These are phyloP conservation scores for Malacoctenus gilli DNA, from an alignment of 2,797 vertebrate species.

Conservation along the genomic window DNA sequence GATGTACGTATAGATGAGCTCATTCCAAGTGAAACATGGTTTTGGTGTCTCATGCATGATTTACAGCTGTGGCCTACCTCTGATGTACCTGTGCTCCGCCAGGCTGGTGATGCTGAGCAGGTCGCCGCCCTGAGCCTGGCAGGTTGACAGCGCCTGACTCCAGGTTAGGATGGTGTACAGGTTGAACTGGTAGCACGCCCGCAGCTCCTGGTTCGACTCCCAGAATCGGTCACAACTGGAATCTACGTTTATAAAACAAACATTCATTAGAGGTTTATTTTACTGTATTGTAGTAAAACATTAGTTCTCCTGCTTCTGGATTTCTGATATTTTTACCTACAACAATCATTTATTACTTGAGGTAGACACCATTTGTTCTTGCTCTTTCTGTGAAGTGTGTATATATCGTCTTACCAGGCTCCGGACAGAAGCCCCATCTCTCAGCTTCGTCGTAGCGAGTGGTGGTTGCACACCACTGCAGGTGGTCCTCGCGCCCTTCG, in stretches of 20 bases:
- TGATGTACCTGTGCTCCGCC: conserved; percentile 87
- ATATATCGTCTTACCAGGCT: conserved; percentile 78
- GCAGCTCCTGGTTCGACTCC: conserved; percentile 83
- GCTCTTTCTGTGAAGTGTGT: background rate
- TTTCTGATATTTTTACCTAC: too few species aligned
- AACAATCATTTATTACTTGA: too few species aligned
- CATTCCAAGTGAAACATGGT: too few species aligned
- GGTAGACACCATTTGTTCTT: too few species aligned
- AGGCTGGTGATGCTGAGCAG: conserved; percentile 87
- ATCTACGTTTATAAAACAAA: too few species aligned
- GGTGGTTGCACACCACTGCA: conserved; percentile 91
- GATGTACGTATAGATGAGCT: too few species aligned
- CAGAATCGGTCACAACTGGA: conserved; percentile 84
- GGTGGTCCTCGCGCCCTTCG: conserved; percentile 85
- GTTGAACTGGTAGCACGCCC: conserved; percentile 93
- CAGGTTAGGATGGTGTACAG: conserved; percentile 87
- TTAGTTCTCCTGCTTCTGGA: too few species aligned
- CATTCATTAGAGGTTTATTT: too few species aligned
- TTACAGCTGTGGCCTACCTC: conserved; percentile 66
- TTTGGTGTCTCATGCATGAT: background rate
- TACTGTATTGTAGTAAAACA: too few species aligned
- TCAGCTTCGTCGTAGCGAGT: conserved; percentile 86
- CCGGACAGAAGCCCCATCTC: conserved; percentile 94
- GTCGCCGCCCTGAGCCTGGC: conserved; percentile 88
- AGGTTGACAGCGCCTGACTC: conserved; percentile 87